These are phyloP conservation scores for cat (Felis catus) DNA, from an alignment of 2,113 vertebrate species.

Conservation along the genomic window DNA sequence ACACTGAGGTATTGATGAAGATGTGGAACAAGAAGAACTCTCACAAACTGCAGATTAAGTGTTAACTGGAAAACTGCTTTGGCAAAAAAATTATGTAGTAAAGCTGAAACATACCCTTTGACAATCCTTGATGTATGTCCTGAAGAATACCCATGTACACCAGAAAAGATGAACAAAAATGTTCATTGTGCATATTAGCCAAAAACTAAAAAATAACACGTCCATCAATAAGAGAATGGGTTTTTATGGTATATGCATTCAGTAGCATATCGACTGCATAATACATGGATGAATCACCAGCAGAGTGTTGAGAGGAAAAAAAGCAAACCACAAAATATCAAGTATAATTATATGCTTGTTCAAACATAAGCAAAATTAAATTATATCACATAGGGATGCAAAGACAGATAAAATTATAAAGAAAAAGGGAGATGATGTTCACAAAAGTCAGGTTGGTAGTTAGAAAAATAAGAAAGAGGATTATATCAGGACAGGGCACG, in stretches of 20 bases:
- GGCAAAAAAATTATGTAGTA: not conserved
- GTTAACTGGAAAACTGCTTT: not conserved
- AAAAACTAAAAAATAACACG: not conserved
- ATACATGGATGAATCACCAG: not conserved
- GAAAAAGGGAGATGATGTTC: not conserved
- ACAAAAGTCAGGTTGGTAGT: not conserved
- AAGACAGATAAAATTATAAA: not conserved
- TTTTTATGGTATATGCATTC: not conserved
- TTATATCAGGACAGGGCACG: not conserved
- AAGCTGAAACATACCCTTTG: not conserved
- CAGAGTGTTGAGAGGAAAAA: not conserved
- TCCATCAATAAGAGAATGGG: not conserved
- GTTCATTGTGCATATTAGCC: not conserved
- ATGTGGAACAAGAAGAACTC: constrained; percentile 26
- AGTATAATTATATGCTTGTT: not conserved
- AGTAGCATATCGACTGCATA: not conserved
- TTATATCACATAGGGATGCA: not conserved
- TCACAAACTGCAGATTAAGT: not conserved
- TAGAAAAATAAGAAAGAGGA: not conserved
- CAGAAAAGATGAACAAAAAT: constrained; percentile 24
- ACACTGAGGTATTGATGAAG: not conserved
- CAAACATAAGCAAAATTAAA: constrained; percentile 32
- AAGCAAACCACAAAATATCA: not conserved
- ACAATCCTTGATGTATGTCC: not conserved
- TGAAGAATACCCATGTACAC: not conserved